Evolutionary conservation across 2,888 invertebrate species (phyloP), one percentile per base, ranked within the genome.

Genomic region (Anaspis maculata): DNA sequence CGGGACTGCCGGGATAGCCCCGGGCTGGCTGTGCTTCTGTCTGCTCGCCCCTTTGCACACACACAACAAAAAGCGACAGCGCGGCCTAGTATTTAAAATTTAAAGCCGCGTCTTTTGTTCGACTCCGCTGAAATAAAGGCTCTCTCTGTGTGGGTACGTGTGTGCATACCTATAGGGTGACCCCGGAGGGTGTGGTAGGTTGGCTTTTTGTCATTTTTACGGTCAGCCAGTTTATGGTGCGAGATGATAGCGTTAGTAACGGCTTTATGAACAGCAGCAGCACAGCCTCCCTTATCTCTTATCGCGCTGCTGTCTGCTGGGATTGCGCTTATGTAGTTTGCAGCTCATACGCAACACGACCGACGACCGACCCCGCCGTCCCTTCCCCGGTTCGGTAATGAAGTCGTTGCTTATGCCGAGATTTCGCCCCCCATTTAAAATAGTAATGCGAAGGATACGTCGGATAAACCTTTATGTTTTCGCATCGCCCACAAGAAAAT

Each of bases 191-290:
- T 19, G 5, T 6, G 19, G 19, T 19, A 19, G 5, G 19, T 9
- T 19, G n/a, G 46, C 51, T 51, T 58, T 57, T 59, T 58, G 55
- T 56, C 56, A 54, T 60, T 59, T 60, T 60, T 60, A 60, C 57
- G 59, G 59, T 60, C 59, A 59, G 52, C 50, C 56, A 51, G 56
- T 60, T 60, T 60, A 60, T 57, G 59, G 57, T 43, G 56, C 55
- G 52, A 57, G 54, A 60, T 60, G 59, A 60, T 55, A 55, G 56
- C 54, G 54, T 57, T 56, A 54, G 57, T 57, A 57, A 59, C 57
- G 57, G 57, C 53, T 54, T 54, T 57, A 57, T 59, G 59, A 59
- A 57, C 57, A 58, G 46, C 49, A 59, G 56, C 57, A 57, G 46
- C 48, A 30, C 33, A 28, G 43, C 42, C 47, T 39, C 49, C 49